Conservation (phyloP, 2,113 vertebrate species). For the Redunca redunca region DNA sequence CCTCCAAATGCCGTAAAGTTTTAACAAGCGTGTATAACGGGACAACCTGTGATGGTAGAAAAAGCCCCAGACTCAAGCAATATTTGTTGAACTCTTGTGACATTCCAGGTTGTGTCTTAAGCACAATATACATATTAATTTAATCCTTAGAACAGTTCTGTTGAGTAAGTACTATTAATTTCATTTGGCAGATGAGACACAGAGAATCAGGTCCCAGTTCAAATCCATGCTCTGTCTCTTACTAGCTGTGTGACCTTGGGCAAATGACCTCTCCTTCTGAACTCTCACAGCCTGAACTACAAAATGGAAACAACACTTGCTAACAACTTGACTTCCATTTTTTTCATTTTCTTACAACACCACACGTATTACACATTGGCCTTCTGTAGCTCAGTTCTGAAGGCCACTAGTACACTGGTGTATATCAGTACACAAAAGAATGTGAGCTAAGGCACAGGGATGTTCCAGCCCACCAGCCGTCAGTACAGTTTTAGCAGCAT, state of each 20-base stretch:
- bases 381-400: neutral
- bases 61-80: neutral
- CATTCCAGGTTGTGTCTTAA: neutral
- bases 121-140: neutral
- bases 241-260: neutral
- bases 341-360: neutral
- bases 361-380: neutral
- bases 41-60: neutral
- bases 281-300: neutral
- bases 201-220: neutral
- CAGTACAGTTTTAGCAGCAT: neutral
- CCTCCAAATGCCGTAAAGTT: neutral
- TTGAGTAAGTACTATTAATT: neutral
- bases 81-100: neutral
- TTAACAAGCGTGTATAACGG: neutral
- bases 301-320: neutral
- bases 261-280: neutral
- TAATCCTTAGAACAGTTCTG: neutral
- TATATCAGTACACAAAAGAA: neutral
- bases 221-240: neutral
- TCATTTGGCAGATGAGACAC: neutral
- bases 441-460: fast-evolving
- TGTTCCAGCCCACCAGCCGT: neutral
- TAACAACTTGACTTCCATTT: neutral
- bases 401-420: neutral